phyloP scores from a whole-genome alignment of 2,797 vertebrate genomes.

The Acanthopagrus latus region DNA sequence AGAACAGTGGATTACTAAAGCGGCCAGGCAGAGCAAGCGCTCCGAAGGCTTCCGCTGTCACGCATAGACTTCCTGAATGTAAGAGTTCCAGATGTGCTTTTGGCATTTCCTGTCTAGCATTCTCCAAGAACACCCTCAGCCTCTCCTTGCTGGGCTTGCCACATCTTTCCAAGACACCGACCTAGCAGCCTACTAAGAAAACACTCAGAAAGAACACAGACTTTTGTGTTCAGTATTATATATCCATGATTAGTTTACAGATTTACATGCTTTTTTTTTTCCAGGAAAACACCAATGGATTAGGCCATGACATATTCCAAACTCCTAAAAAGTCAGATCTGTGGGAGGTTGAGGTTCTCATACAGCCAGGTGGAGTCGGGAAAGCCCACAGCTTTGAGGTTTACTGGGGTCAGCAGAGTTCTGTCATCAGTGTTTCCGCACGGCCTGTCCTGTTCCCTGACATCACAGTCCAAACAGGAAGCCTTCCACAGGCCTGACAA shows the following conservation, averaged over 20 bases:
- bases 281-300: constrained; percentile 14
- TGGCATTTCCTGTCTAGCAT: constrained; percentile 84
- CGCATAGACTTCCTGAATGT: constrained; percentile 84
- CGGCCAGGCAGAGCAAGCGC: constrained; percentile 50
- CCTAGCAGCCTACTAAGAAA: constrained; percentile 50
- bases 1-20: constrained; percentile 54
- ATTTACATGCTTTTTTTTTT: constrained; percentile 15
- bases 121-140: constrained; percentile 83
- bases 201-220: constrained; percentile 38
- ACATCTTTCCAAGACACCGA: constrained; percentile 70
- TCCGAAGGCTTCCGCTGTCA: constrained; percentile 79
- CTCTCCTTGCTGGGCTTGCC: constrained; percentile 73
- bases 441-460: constrained; percentile 75
- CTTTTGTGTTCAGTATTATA: constrained; percentile 35
- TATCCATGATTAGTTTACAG: constrained; percentile 25
- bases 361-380: constrained; percentile 54
- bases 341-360: constrained; percentile 20
- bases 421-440: constrained; percentile 75
- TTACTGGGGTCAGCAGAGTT: constrained; percentile 62
- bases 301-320: constrained; percentile 19
- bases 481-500: constrained; percentile 59
- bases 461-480: constrained; percentile 80
- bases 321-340: constrained; percentile 18
- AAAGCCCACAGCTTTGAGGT: constrained; percentile 54
- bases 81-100: constrained; percentile 87